A percentile compares a stretch with the other conserved stretches of the same genome.
phyloP scores from a whole-genome alignment of 2,888 invertebrate genomes.

The Troides helena region DNA sequence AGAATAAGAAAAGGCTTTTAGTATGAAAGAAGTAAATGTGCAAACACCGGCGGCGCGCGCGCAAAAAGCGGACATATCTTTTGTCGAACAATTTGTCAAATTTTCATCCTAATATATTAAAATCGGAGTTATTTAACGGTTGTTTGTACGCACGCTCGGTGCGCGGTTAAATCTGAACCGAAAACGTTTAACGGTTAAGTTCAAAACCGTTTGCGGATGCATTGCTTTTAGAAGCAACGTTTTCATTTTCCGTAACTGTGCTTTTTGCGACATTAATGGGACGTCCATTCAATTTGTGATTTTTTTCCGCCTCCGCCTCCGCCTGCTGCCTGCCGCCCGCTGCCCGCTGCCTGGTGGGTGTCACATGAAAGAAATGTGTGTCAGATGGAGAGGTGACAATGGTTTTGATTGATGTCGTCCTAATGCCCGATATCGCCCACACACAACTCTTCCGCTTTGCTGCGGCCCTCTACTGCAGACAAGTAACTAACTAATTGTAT shows the following conservation, averaged over 20 bases:
- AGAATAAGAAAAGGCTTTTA: too few species aligned
- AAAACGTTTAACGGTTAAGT: background rate
- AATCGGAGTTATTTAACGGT: conserved; percentile 37
- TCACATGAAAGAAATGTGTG: conserved; percentile 17
- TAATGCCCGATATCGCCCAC: background rate
- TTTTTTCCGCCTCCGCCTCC: conserved; percentile 7
- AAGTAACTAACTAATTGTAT: background rate
- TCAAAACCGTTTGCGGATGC: background rate
- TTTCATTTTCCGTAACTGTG: conserved; percentile 11
- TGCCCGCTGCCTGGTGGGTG: background rate
- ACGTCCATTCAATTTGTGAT: conserved; percentile 22
- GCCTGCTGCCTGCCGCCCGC: too few species aligned
- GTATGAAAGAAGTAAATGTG: conserved; percentile 4
- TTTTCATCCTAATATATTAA: conserved; percentile 36
- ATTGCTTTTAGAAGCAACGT: conserved; percentile 3
- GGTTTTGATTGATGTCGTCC: background rate
- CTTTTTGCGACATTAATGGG: conserved; percentile 12
- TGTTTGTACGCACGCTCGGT: background rate
- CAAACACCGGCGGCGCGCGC: conserved; percentile 3
- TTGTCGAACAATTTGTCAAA: conserved; percentile 35
- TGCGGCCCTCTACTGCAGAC: background rate
- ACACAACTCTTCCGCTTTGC: background rate
- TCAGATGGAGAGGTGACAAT: conserved; percentile 10
- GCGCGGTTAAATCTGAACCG: background rate
- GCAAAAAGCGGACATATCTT: conserved; percentile 15